Conservation (phyloP, 2,113 vertebrate genomes). For the Malurus cyaneus region DNA sequence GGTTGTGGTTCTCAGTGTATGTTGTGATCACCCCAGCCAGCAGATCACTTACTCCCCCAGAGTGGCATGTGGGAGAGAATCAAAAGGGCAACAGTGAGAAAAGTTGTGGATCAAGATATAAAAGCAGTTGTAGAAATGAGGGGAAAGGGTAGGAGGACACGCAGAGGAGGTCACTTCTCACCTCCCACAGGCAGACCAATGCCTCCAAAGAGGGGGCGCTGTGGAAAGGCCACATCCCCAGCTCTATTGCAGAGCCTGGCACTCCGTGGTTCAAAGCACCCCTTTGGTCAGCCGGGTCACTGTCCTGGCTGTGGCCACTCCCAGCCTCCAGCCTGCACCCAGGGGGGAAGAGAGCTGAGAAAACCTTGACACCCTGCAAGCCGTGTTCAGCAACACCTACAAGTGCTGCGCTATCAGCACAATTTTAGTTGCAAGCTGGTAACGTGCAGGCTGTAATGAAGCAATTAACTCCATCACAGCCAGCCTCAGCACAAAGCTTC, state of each 20-base stretch:
- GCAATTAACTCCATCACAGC: neutral
- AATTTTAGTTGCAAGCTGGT: neutral
- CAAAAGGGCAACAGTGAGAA: neutral
- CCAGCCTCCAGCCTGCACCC: neutral
- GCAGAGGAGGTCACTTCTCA: neutral
- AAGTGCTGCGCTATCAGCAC: neutral
- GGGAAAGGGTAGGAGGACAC: neutral
- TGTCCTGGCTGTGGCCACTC: neutral
- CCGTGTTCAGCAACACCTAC: neutral
- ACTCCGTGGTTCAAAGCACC: accelerated
- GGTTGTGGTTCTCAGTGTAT: neutral
- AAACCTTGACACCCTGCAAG: neutral
- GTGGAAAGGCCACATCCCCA: neutral
- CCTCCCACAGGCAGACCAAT: neutral
- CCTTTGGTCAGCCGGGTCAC: neutral
- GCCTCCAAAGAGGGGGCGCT: neutral
- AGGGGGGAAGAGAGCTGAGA: neutral
- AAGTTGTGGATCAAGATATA: neutral
- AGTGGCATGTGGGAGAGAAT: neutral
- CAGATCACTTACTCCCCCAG: neutral
- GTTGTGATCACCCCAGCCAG: neutral
- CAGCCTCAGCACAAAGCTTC: neutral
- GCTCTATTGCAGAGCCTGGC: neutral
- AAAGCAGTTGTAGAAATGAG: neutral
- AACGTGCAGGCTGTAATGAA: accelerated